Conservation (phyloP, 2,888 invertebrate genomes). For the Artemia sinica region DNA sequence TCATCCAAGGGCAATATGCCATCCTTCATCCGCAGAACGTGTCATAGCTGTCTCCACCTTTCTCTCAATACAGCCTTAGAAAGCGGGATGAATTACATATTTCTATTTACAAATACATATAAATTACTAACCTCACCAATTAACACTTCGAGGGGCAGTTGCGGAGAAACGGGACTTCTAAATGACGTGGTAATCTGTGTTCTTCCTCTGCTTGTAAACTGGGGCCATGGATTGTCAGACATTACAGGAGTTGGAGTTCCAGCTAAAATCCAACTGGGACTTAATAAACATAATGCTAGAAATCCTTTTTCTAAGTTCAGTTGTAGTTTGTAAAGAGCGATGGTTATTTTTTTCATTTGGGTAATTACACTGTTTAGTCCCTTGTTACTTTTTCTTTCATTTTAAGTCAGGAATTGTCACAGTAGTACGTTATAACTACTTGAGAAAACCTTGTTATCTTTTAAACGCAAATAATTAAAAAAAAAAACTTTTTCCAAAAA, state of each 20-base stretch:
- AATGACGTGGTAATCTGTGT: background rate
- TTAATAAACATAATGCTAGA: too few relatives aligned
- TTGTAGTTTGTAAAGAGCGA: too few relatives aligned
- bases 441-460: too few relatives aligned
- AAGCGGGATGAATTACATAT: too few relatives aligned
- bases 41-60: too few relatives aligned
- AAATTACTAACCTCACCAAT: slow-evolving; percentile 2
- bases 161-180: slow-evolving; percentile 9
- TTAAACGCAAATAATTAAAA: too few relatives aligned
- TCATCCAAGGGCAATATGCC: too few relatives aligned
- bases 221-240: slow-evolving; percentile 8
- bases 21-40: too few relatives aligned
- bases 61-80: too few relatives aligned
- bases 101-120: background rate
- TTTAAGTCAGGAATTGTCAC: background rate
- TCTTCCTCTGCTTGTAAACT: background rate
- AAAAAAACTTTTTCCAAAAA: too few relatives aligned
- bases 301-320: too few relatives aligned
- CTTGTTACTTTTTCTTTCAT: background rate
- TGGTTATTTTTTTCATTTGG: background rate
- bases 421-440: too few relatives aligned
- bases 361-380: background rate
- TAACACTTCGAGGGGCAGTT: background rate
- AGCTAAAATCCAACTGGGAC: background rate
- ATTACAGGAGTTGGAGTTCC: background rate